Evolutionary conservation across 2,797 vertebrate species (phyloP), one percentile per base, ranked within the genome.

Genomic region (Trematomus bernacchii): DNA sequence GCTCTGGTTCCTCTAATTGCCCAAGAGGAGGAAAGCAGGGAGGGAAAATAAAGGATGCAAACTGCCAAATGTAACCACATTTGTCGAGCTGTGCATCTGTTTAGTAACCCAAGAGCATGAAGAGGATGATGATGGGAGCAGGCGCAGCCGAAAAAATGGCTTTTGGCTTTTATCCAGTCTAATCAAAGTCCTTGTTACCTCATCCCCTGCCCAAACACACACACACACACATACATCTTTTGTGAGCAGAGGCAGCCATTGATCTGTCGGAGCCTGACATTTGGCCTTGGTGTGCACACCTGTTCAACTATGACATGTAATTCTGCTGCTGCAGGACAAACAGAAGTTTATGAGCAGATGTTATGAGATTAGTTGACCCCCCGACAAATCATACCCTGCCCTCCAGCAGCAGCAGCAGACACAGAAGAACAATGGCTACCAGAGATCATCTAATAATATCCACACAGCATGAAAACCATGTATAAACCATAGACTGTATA

Each of bases 1-100:
- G 67, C 61, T 81, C 72, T 78, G 66, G 70, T 80, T 86, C 53
- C 58, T 69, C 64, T 90, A 86, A 92, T 90, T 88, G 71, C 78
- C 63, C 11, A 18, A 66, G 76, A 84, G 66, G 54, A 85, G 47
- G 61, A 77, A 77, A 80, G 55, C 33, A 57, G 65, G 37, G 65
- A 77, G 40, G 62, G 57, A 74, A 66, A 79, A 57, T 27, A 50
- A 48, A 57, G 69, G 76, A 86, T 79, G 71, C 66, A 81, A 89
- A 84, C 64, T 80, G 66, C 65, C 80, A 85, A 77, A 85, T 86
- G 65, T 73, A 89, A 83, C 76, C 64, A 76, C 79, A 62, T 87
- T 85, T 85, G 74, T 69, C 12, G n/a, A 71, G 53, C 62, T 44
- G 60, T 80, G 82, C 82, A 87, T 89, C 77, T 83, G 66, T 87